Evolutionary conservation across 2,888 invertebrate species (phyloP).

Genomic region (Lepidocyrtinus sp.): DNA sequence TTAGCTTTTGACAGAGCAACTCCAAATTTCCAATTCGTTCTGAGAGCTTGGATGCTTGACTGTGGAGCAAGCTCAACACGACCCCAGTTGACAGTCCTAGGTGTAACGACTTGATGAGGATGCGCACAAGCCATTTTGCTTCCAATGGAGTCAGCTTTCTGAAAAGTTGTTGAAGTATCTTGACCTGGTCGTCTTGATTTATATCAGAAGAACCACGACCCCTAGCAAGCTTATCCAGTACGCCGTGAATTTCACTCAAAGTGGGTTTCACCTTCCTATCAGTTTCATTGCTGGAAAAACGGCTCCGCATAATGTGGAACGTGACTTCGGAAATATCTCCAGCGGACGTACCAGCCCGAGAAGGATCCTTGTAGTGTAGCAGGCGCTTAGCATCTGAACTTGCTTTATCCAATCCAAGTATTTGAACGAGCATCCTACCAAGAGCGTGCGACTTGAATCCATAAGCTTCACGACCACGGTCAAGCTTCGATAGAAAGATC

Average conservation of each 20-base stretch:
- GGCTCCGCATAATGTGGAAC: conserved; percentile 31
- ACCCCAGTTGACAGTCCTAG: conserved; percentile 46
- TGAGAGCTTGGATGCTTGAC: conserved; percentile 55
- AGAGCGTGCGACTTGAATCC: conserved; percentile 61
- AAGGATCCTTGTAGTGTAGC: conserved; percentile 59
- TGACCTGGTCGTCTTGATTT: conserved; percentile 54
- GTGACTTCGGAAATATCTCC: conserved; percentile 62
- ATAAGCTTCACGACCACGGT: conserved; percentile 63
- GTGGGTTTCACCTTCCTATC: conserved; percentile 22
- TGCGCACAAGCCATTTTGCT: conserved; percentile 67
- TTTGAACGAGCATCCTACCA: conserved; percentile 60
- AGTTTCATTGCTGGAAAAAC: conserved; percentile 22
- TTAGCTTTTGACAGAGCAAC: conserved; percentile 64
- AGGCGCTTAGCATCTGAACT: conserved; percentile 61
- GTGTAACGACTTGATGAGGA: conserved; percentile 62
- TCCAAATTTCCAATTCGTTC: conserved; percentile 59
- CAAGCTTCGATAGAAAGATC: conserved; percentile 60
- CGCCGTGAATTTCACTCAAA: conserved; percentile 57
- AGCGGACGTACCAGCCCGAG: conserved; percentile 30
- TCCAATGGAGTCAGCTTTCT: conserved; percentile 60
- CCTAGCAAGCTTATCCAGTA: conserved; percentile 60
- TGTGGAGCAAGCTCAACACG: conserved; percentile 63
- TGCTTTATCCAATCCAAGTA: conserved; percentile 62
- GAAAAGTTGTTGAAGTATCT: conserved; percentile 56
- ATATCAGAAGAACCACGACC: conserved; percentile 29